Conservation (phyloP, 53 echinoderm and acorn worm species). For the Holothuria leucospilota region DNA sequence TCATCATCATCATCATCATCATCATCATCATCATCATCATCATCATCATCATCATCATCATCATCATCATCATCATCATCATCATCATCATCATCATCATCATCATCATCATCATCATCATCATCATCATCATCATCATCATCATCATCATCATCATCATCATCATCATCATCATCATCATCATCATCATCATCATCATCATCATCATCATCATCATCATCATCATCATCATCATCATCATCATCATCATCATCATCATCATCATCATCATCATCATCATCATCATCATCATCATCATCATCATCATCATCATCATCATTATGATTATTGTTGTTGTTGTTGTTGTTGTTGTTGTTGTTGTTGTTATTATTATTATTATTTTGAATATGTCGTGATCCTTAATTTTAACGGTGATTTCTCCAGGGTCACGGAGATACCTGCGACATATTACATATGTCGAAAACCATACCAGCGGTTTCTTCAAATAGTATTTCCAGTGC, state of each 20-base stretch:
- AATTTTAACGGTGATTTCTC: too few species aligned
- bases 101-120: constrained; percentile 43
- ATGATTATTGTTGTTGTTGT: too few species aligned
- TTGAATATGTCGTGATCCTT: too few species aligned
- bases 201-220: constrained; percentile 49
- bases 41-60: constrained; percentile 41
- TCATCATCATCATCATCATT: constrained; percentile 50
- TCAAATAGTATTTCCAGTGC: too few species aligned
- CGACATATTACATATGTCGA: too few species aligned
- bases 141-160: constrained; percentile 35
- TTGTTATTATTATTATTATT: not conserved
- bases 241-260: constrained; percentile 56
- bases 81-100: constrained; percentile 26
- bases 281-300: constrained; percentile 47
- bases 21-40: constrained; percentile 3
- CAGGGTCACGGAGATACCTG: too few species aligned
- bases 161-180: constrained; percentile 26
- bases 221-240: constrained; percentile 57
- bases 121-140: constrained; percentile 47
- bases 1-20: constrained; percentile 24
- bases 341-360: not conserved
- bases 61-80: constrained; percentile 40
- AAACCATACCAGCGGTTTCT: too few species aligned
- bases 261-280: constrained; percentile 36
- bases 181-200: constrained; percentile 38